Conservation (phyloP, 2,888 invertebrate genomes). For the Crematogaster levior region DNA sequence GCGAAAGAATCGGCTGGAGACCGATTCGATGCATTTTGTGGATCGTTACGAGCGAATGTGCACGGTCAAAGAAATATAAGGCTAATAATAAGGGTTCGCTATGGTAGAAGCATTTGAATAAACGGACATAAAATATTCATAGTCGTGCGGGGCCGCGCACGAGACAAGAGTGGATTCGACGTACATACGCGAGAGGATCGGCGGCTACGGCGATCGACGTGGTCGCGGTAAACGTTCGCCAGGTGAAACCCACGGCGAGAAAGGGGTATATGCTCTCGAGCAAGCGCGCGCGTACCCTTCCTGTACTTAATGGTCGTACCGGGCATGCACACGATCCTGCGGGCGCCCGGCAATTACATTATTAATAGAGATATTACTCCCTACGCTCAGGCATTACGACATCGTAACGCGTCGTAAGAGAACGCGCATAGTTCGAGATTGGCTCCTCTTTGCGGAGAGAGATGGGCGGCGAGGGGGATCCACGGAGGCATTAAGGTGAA, state of each 20-base stretch:
- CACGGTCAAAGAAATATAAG: constrained; percentile 1
- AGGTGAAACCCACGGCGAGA: constrained; percentile 54
- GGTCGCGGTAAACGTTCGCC: constrained; percentile 58
- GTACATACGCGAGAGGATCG: constrained; percentile 28
- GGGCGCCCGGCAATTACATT: constrained; percentile 82
- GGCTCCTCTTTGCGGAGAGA: constrained; percentile 55
- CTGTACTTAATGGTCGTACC: constrained; percentile 75
- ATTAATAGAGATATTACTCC: constrained; percentile 84
- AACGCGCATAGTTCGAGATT: constrained; percentile 69
- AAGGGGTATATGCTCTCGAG: constrained; percentile 42
- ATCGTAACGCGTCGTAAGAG: constrained; percentile 76
- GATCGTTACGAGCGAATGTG: not conserved
- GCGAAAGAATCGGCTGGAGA: not conserved
- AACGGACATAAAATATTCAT: constrained; percentile 48
- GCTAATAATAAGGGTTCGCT: constrained; percentile 34
- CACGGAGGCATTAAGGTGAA: constrained; percentile 65
- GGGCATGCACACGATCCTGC: constrained; percentile 75
- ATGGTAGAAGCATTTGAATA: constrained; percentile 36
- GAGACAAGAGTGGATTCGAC: constrained; percentile 32
- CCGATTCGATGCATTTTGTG: not conserved
- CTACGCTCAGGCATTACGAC: constrained; percentile 79
- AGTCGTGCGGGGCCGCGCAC: constrained; percentile 34
- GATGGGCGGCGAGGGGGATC: constrained; percentile 48
- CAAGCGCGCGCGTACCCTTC: constrained; percentile 57
- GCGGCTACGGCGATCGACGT: constrained; percentile 40